Conservation (phyloP, 2,888 invertebrate species). For the Lasioglossum figueresi region DNA sequence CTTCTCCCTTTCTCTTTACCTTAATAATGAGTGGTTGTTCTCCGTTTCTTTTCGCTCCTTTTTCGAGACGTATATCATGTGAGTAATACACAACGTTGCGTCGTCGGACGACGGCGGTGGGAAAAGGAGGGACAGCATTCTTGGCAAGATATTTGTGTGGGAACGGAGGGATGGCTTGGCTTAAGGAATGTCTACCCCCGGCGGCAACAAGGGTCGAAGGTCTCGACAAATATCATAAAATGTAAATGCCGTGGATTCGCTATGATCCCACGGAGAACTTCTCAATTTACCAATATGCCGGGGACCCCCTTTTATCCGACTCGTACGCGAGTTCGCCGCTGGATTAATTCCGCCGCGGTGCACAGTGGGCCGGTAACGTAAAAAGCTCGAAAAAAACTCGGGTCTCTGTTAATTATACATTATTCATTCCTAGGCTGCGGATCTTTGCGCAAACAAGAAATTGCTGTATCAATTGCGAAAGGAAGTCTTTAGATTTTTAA, state of each 20-base stretch:
- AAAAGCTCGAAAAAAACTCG: neutral
- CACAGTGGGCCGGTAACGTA: neutral
- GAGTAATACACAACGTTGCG: constrained; percentile 67
- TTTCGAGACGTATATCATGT: constrained; percentile 70
- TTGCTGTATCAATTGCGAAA: neutral
- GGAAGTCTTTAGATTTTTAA: neutral
- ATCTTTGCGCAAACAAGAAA: neutral
- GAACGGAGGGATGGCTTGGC: constrained; percentile 73
- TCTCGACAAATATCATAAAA: constrained; percentile 75
- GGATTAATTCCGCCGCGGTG: constrained; percentile 51
- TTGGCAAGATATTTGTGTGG: constrained; percentile 76
- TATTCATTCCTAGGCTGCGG: neutral
- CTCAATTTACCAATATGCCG: constrained; percentile 68
- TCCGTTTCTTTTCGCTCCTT: neutral
- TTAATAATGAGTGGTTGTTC: constrained; percentile 65
- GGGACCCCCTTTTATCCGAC: constrained; percentile 52
- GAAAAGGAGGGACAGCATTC: constrained; percentile 44
- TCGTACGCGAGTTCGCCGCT: constrained; percentile 38
- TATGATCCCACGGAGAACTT: constrained; percentile 58
- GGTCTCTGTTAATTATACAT: neutral
- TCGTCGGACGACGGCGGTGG: neutral
- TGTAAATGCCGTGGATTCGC: constrained; percentile 70
- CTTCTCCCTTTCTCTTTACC: constrained; percentile 28
- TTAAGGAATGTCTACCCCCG: constrained; percentile 61
- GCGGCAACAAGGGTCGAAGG: constrained; percentile 61